Percentiles rank a stretch among this genome's conserved stretches.
Conservation (phyloP, 37 sponge, comb jelly and placozoan species). For the Theonella swinhoei region DNA sequence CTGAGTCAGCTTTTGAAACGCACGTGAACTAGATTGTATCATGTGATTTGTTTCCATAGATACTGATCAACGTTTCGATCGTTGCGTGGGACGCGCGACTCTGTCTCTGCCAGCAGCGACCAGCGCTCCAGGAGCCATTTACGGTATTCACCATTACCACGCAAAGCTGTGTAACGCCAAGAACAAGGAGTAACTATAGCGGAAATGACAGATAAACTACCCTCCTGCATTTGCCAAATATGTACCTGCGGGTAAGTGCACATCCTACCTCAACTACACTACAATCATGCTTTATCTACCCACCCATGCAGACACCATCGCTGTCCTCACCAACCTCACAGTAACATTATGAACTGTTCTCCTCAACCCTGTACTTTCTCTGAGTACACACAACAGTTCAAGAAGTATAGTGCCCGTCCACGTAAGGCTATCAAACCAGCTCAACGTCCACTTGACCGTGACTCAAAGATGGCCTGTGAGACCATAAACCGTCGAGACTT, state of each 20-base stretch:
- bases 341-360: constrained; percentile 22
- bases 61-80: background rate
- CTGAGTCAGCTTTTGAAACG: no score
- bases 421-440: constrained; percentile 41
- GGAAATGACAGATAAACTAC: background rate
- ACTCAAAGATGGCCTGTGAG: constrained; percentile 33
- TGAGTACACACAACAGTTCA: constrained; percentile 57
- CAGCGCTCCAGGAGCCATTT: background rate
- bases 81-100: background rate
- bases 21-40: background rate
- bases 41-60: background rate
- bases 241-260: constrained; percentile 83
- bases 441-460: constrained; percentile 25
- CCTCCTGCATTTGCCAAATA: constrained; percentile 75
- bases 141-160: no score
- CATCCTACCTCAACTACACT: background rate
- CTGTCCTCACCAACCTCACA: constrained; percentile 70
- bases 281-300: background rate
- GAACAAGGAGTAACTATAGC: background rate
- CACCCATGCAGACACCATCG: constrained; percentile 56
- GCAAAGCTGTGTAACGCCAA: background rate
- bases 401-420: constrained; percentile 29
- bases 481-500: constrained; percentile 61
- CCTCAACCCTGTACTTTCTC: constrained; percentile 28
- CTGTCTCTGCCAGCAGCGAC: background rate